Evolutionary conservation across 1,140 invertebrate species (phyloP), one percentile per base, ranked within the genome.

Genomic region (Magallana gigas): DNA sequence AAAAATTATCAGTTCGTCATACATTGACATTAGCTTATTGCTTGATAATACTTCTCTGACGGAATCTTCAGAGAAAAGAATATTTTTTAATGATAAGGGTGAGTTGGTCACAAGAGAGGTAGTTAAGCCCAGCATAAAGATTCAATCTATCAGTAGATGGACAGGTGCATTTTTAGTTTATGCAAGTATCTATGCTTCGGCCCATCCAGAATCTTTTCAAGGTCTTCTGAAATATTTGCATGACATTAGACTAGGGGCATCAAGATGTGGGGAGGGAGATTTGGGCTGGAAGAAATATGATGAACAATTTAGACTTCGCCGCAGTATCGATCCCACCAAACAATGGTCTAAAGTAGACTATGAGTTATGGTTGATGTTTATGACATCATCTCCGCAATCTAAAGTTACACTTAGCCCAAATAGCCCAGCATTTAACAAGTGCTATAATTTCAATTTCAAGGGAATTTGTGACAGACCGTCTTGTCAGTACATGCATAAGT

Each of bases 341-440:
- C n/a, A 57, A 18, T 87, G 85, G 80, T 76, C 29, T 56, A 62
- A 36, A 9, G 48, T 87, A 29, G 85, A 83, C 57, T 59, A 23
- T 48, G 76, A 87, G 57, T 29, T 87, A n/a, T 87, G 80, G 59
- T 57, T 83, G 12, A 23, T 59, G 11, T 87, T 82, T 62, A 87
- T 87, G 76, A 8, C 60, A 36, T 36, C 9, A 23, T 62, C 11
- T n/a, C 60, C 60, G 14, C 60, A 14, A 62, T 62, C 81, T 18
- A 8, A 83, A 57, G 11, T 57, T 56, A 36, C 36, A 36, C 36
- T 36, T 36, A 36, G 36, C 36, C 36, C 36, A 36, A 36, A 36
- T 36, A 36, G 36, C 36, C 36, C 36, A 36, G 36, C 36, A 36
- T 36, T 3, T 5, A 36, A 36, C 36, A 36, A 36, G 36, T 36